Percentiles rank a stretch among this genome's conserved stretches.
Conservation (phyloP, 1,140 invertebrate genomes). For the Antheraea pernyi region DNA sequence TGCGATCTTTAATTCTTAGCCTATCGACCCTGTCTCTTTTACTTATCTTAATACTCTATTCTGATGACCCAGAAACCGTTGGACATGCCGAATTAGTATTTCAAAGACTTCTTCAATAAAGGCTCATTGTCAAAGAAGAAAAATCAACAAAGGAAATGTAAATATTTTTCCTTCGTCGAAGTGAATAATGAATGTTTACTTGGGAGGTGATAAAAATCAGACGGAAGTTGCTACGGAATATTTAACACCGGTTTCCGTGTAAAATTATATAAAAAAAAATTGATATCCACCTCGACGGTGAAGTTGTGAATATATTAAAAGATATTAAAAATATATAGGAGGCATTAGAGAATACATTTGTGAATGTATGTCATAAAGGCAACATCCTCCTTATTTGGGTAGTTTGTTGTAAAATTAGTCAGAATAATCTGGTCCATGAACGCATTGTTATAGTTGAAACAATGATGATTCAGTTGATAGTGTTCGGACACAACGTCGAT, state of each 20-base stretch:
- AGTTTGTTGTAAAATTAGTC: too few relatives aligned
- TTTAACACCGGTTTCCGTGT: background rate
- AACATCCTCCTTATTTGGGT: too few relatives aligned
- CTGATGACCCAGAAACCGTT: background rate
- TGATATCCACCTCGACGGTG: too few relatives aligned
- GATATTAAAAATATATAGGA: too few relatives aligned
- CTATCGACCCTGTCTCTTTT: background rate
- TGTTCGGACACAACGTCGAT: too few relatives aligned
- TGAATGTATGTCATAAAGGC: too few relatives aligned
- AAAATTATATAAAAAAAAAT: background rate
- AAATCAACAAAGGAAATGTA: conserved; percentile 20
- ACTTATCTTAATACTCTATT: background rate
- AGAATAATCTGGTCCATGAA: too few relatives aligned
- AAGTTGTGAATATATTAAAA: too few relatives aligned
- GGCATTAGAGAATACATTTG: too few relatives aligned
- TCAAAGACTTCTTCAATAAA: conserved; percentile 1
- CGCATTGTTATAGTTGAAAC: too few relatives aligned
- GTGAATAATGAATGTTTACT: conserved; percentile 15
- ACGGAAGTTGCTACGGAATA: background rate
- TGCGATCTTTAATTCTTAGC: too few relatives aligned
- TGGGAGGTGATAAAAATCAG: background rate
- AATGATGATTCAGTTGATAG: too few relatives aligned
- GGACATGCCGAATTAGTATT: conserved; percentile 10
- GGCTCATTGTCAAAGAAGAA: conserved; percentile 13
- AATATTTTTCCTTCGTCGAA: conserved; percentile 23